Evolutionary conservation across 1,140 invertebrate species (phyloP), one percentile per base, ranked within the genome.

Genomic region (Holotrichia oblita): DNA sequence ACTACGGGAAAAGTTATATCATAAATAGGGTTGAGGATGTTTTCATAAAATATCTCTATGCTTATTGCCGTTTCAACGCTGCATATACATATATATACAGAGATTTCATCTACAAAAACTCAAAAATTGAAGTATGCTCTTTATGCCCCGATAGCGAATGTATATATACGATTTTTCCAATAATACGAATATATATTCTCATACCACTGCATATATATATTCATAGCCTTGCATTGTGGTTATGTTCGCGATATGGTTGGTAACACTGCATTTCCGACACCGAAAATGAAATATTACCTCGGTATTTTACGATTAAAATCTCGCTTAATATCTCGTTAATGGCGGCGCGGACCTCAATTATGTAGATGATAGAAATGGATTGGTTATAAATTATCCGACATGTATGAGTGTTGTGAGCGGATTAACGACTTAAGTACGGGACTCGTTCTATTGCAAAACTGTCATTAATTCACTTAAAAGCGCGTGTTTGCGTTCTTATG

Each of bases 231-330:
- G 22, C 22, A 69, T 34, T 69, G 17, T 55, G 48, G 27, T 34
- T 34, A 34, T 17, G 48, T 55, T 55, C 48, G 14, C 61, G 27
- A 34, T 69, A 69, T 69, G 61, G 61, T 34, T 69, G 61, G 61
- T 69, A 48, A 22, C 61, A 69, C 22, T 27, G 61, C 61, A 27
- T 69, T 69, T 69, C 61, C 61, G 61, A 69, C 61, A 27, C 61
- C 61, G 3, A 27, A 20, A 69, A 69, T 69, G 61, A 69, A 69
- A 69, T 69, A 69, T 69, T 69, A 22, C 61, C 22, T 69, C 27
- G 61, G 61, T 27, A 69, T 69, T 69, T 69, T 69, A 69, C 61
- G 61, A 69, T 69, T 69, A 69, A 69, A 69, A 69, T 69, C 61
- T 69, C 61, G 61, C 61, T 69, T 69, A 69, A 69, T 69, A 27